These are phyloP conservation scores for Prunella fulvescens DNA, from an alignment of 2,113 vertebrate genomes.

Conservation along the genomic window DNA sequence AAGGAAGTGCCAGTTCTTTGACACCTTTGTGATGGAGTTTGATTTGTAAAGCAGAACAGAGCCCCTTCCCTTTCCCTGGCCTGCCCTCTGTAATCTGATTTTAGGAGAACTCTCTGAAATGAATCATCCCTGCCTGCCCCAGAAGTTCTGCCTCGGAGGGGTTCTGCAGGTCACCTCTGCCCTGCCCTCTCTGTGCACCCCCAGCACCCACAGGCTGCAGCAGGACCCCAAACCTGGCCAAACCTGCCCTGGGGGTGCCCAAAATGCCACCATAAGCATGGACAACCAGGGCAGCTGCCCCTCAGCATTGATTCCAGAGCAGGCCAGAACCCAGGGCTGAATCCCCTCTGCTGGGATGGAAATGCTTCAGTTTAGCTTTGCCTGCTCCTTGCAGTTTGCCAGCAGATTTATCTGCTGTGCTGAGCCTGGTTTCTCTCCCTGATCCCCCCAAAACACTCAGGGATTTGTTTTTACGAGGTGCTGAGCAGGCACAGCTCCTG, in stretches of 20 bases:
- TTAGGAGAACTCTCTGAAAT: not conserved
- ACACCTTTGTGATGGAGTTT: slow-evolving; percentile 50
- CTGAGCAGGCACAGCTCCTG: slow-evolving; percentile 30
- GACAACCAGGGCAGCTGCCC: not conserved
- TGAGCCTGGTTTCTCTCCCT: not conserved
- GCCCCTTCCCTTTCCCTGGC: not conserved
- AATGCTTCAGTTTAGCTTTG: not conserved
- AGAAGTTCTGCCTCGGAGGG: not conserved
- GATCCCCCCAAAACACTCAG: not conserved
- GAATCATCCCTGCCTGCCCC: not conserved
- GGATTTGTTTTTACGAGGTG: not conserved
- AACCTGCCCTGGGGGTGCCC: not conserved
- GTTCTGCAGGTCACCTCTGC: not conserved
- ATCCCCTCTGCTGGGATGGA: not conserved
- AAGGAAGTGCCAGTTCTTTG: slow-evolving; percentile 54
- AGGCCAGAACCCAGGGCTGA: not conserved
- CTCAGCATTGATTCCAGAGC: not conserved
- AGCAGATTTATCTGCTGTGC: not conserved
- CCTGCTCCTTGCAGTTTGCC: not conserved
- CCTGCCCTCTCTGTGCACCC: not conserved
- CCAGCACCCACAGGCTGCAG: not conserved
- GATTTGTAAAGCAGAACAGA: slow-evolving; percentile 59
- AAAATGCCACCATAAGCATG: not conserved
- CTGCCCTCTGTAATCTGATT: slow-evolving; percentile 2
- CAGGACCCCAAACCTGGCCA: not conserved